These are phyloP conservation scores for Toxotes jaculatrix DNA, from an alignment of 2,113 vertebrate genomes.

Conservation along the genomic window DNA sequence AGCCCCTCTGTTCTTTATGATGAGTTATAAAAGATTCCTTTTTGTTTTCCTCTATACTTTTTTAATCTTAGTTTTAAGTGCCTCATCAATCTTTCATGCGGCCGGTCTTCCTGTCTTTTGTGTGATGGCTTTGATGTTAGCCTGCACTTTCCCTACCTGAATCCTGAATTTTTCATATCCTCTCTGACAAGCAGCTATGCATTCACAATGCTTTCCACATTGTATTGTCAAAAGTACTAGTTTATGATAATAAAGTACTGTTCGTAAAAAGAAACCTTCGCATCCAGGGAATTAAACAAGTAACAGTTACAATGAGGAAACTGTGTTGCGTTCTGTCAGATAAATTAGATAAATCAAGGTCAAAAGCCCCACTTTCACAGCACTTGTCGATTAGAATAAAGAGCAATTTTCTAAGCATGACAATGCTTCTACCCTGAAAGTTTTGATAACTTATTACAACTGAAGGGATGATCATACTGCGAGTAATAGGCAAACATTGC, in stretches of 20 bases:
- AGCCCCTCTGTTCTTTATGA: constrained; percentile 68
- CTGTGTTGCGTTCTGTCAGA: not conserved
- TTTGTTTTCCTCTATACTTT: constrained; percentile 76
- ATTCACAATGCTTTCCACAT: constrained; percentile 32
- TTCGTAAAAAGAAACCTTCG: not conserved
- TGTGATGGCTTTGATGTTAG: constrained; percentile 78
- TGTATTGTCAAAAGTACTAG: constrained; percentile 23
- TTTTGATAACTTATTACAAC: constrained; percentile 34
- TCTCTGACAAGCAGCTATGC: constrained; percentile 54
- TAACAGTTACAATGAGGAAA: not conserved
- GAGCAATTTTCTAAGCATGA: constrained; percentile 15
- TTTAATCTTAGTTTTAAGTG: constrained; percentile 83
- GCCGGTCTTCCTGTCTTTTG: constrained; percentile 71
- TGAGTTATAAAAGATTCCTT: constrained; percentile 76
- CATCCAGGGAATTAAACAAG: not conserved
- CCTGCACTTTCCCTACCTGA: constrained; percentile 75
- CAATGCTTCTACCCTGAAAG: constrained; percentile 1
- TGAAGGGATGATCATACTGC: constrained; percentile 22
- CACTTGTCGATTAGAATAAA: constrained; percentile 4
- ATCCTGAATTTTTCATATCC: constrained; percentile 78
- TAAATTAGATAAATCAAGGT: not conserved
- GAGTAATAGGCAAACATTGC: constrained; percentile 39
- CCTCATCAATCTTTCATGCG: constrained; percentile 76
- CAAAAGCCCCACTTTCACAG: constrained; percentile 29
- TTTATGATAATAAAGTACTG: constrained; percentile 34